Evolutionary conservation across 2,888 invertebrate genomes (phyloP).

Genomic region (Eilema caniola): DNA sequence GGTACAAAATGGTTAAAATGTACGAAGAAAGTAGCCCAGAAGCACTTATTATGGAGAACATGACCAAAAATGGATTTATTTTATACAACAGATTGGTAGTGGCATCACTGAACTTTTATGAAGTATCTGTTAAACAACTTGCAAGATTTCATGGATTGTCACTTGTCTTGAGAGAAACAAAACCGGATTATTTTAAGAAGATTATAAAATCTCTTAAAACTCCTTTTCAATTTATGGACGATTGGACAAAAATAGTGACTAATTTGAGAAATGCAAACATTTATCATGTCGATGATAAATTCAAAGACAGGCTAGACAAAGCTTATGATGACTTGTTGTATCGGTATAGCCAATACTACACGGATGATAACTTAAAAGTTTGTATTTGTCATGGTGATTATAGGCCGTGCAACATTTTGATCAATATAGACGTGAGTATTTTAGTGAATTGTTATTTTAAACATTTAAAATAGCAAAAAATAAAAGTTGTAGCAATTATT

Average conservation of each 20-base stretch:
- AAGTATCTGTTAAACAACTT: slow-evolving; percentile 55
- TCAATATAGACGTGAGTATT: slow-evolving; percentile 60
- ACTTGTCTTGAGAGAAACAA: slow-evolving; percentile 53
- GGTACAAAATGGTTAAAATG: slow-evolving; percentile 55
- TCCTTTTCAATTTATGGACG: slow-evolving; percentile 31
- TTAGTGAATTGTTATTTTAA: no score
- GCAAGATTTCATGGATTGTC: slow-evolving; percentile 65
- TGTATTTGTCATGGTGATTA: slow-evolving; percentile 59
- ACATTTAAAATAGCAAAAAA: no score
- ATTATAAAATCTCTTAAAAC: slow-evolving; percentile 42
- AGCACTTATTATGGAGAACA: slow-evolving; percentile 62
- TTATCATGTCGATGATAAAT: slow-evolving; percentile 41
- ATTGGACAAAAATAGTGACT: slow-evolving; percentile 36
- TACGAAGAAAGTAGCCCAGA: slow-evolving; percentile 54
- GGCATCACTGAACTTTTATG: slow-evolving; percentile 53
- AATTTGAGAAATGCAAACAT: slow-evolving; percentile 36
- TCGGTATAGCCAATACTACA: slow-evolving; percentile 44
- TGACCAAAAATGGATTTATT: slow-evolving; percentile 55
- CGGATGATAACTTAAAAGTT: slow-evolving; percentile 33
- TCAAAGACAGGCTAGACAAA: slow-evolving; percentile 39
- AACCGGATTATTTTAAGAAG: slow-evolving; percentile 55
- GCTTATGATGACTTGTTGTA: slow-evolving; percentile 31
- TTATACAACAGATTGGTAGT: slow-evolving; percentile 55
- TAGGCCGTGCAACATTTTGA: slow-evolving; percentile 54
- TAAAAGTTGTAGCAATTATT: no score